phyloP scores from a whole-genome alignment of 2,113 vertebrate species.

The Leptobrachium leishanense region DNA sequence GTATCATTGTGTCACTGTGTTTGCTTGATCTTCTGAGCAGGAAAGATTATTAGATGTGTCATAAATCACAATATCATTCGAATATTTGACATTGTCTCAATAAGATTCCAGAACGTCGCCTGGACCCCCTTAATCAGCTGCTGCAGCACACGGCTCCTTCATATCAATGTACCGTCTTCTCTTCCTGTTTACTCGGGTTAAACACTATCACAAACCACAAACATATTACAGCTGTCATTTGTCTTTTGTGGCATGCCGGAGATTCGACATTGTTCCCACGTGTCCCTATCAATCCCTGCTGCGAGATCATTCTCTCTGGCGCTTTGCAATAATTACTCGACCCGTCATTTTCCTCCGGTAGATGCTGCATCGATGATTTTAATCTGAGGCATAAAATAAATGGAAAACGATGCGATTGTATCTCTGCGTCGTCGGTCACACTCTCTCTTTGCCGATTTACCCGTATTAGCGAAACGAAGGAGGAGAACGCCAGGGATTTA shows the following conservation, averaged over 20 bases:
- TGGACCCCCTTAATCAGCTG: too few relatives aligned
- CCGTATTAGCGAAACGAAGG: neutral
- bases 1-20: neutral
- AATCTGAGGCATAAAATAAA: neutral
- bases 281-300: neutral
- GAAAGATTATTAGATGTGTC: neutral
- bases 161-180: neutral
- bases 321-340: slow-evolving; percentile 28
- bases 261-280: slow-evolving; percentile 10
- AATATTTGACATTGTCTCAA: too few relatives aligned
- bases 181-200: neutral
- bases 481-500: neutral
- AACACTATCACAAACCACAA: neutral
- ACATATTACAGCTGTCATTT: slow-evolving; percentile 26
- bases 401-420: neutral
- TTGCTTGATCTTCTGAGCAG: neutral
- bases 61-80: too few relatives aligned
- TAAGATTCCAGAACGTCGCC: too few relatives aligned
- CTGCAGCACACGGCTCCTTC: neutral
- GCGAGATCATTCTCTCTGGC: neutral
- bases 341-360: slow-evolving; percentile 11
- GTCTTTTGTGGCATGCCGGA: slow-evolving; percentile 1
- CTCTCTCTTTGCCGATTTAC: neutral
- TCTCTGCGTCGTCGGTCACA: neutral
- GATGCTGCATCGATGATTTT: slow-evolving; percentile 16